phyloP scores from a whole-genome alignment of 2,797 vertebrate species.

The Threskiornis aethiopicus region DNA sequence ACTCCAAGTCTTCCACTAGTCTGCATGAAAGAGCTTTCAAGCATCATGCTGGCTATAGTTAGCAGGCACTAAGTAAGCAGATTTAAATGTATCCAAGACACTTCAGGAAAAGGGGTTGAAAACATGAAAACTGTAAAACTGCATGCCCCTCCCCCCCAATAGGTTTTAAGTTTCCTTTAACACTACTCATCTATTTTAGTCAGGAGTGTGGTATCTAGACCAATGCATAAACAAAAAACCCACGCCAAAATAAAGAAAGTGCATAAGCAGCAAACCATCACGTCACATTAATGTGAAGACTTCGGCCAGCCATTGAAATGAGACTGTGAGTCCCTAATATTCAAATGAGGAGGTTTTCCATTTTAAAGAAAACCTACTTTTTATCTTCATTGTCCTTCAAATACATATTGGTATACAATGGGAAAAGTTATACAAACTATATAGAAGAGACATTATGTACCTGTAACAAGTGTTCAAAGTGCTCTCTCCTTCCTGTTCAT shows the following conservation, averaged over 20 bases:
- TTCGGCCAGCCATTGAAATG: not conserved
- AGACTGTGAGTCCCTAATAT: not conserved
- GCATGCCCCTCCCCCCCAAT: fast-evolving
- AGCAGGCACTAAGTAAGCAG: not conserved
- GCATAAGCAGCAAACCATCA: not conserved
- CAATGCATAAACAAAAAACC: not conserved
- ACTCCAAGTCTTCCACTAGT: not conserved
- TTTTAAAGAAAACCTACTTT: not conserved
- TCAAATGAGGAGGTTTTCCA: not conserved
- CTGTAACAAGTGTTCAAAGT: not conserved
- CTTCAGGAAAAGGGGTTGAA: not conserved
- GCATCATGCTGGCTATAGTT: not conserved
- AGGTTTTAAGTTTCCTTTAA: not conserved
- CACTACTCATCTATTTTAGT: not conserved
- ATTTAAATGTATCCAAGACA: not conserved
- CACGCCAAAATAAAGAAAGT: not conserved
- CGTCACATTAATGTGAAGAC: not conserved
- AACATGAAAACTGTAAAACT: not conserved
- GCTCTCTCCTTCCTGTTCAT: not conserved
- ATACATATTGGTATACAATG: not conserved
- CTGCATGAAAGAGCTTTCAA: not conserved
- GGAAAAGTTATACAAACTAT: not conserved
- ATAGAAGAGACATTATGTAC: not conserved
- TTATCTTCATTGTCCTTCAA: not conserved
- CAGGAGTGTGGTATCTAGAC: not conserved